Evolutionary conservation across 2,888 invertebrate genomes (phyloP).

Genomic region (Phortica okadai): DNA sequence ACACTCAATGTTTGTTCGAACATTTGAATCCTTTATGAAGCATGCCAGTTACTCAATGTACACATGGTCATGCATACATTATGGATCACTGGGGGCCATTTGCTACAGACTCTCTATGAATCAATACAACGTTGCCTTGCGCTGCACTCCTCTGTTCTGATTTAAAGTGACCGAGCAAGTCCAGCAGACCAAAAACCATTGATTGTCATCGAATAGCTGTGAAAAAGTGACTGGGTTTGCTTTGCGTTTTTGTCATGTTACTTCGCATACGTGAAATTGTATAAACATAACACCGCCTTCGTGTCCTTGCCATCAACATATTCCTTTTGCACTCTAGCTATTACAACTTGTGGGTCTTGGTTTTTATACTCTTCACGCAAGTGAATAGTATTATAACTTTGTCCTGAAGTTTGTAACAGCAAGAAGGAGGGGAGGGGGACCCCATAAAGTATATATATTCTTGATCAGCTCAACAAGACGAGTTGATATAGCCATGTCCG

Average conservation of each 20-base stretch:
- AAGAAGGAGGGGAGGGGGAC: too few relatives aligned
- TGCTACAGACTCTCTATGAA: too few relatives aligned
- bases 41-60: conserved; percentile 52
- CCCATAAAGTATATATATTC: too few relatives aligned
- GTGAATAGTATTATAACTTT: too few relatives aligned
- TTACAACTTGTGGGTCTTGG: too few relatives aligned
- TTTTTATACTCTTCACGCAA: too few relatives aligned
- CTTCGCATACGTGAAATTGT: not conserved
- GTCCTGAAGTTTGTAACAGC: too few relatives aligned
- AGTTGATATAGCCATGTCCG: too few relatives aligned
- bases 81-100: conserved; percentile 8
- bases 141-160: not conserved
- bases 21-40: conserved; percentile 75
- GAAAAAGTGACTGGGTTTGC: conserved; percentile 18
- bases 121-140: too few relatives aligned
- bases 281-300: conserved; percentile 47
- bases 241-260: not conserved
- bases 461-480: too few relatives aligned
- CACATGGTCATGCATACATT: conserved; percentile 64
- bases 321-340: too few relatives aligned
- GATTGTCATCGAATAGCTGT: conserved; percentile 73
- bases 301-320: conserved; percentile 35
- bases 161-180: conserved; percentile 45
- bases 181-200: conserved; percentile 75
- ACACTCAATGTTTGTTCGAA: conserved; percentile 59